Evolutionary conservation across 2,888 invertebrate genomes (phyloP), one percentile per base, ranked within the genome.

Genomic region (Coleophora flavipennella): DNA sequence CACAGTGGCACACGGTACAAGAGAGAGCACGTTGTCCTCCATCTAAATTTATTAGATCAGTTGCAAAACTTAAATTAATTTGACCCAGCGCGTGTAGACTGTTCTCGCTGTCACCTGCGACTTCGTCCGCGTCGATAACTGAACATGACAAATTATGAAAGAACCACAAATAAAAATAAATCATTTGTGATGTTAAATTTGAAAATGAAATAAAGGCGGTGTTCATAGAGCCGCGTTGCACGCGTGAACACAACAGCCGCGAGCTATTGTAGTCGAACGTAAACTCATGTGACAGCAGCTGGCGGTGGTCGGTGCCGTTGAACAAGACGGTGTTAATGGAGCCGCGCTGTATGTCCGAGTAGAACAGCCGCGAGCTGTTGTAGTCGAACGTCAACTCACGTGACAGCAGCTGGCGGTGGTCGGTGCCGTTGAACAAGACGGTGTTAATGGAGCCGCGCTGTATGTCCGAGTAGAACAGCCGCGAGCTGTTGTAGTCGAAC

Each of bases 381-480:
- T 91, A 94, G 77, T 94, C 92, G 72, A 91, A n/a, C n/a, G n/a
- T n/a, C n/a, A 94, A 67, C 88, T 84, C 66, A 90, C 90, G 88
- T 54, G 89, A 88, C 8, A 93, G 87, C 46, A 95, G 79, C 31
- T 91, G 87, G 29, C 80, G 80, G 72, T 94, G 92, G 1, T 87
- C 87, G 26, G 87, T 86, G 35, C 95, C 95, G 77, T 95, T 91
- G 76, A 95, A 95, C n/a, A n/a, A n/a, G n/a, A n/a, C n/a, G n/a
- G n/a, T n/a, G n/a, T n/a, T n/a, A n/a, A n/a, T n/a, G n/a, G 63
- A 86, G 41, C 94, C 94, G 59, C 91, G 86, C 67, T 95, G 94
- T 46, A 96, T 94, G 74, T 96, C 96, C 1, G 95, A 95, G 80
- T 94, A 96, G 81, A 93, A 95, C 36, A 95, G 80, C 36, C 89